Base-by-base conservation (phyloP, 2,797 vertebrate species). In the Helostoma temminkii region DNA sequence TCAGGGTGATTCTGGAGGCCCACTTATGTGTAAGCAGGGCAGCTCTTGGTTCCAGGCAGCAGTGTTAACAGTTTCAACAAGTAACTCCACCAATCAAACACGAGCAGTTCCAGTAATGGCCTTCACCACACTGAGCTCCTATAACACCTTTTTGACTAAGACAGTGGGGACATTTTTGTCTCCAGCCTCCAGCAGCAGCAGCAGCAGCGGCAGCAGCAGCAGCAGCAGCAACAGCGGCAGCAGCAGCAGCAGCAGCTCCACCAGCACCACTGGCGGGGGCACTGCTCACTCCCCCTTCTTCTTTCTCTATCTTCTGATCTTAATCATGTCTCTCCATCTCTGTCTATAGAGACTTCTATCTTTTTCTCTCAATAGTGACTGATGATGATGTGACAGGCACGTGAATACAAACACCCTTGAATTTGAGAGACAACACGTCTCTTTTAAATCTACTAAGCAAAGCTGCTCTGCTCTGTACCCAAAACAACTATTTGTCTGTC, bases 1-100 rank as follows among this genome's bases (percentile, higher is more conserved):
- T 25, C 76, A 90, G 88, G 84, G 62, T 0, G 73, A 87, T 8
- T 24, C 24, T 11, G 86, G 86, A 0, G 65, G 80, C 14, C 78
- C 83, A 0, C 3, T 86, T 36, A 84, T 86, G 81, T 86, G 83
- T 24, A 39, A 81, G 37, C 7, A 15, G 9, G 32, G 0, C 3
- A 19, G 25, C 6, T 61, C 60, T 0, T 88, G 86, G 83, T 77
- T 65, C 67, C 79, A 86, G 58, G 52, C 64, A 0, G 70, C 46
- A 0, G 82, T 81, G 36, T 30, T 87, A 7, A 0, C 45, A 14
- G 0, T 1, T 18, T 15, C 1, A 48, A n/a, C 16, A 2, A 24
- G 2, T 50, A 19, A 3, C 61, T 5, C 19, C n/a, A 45, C 14
- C 46, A 22, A n/a, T 8, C 10, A 0, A 2, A 6, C 4, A 1